Evolutionary conservation across 2,797 vertebrate species (phyloP), one percentile per base, ranked within the genome.

Genomic region (Mycteria americana): DNA sequence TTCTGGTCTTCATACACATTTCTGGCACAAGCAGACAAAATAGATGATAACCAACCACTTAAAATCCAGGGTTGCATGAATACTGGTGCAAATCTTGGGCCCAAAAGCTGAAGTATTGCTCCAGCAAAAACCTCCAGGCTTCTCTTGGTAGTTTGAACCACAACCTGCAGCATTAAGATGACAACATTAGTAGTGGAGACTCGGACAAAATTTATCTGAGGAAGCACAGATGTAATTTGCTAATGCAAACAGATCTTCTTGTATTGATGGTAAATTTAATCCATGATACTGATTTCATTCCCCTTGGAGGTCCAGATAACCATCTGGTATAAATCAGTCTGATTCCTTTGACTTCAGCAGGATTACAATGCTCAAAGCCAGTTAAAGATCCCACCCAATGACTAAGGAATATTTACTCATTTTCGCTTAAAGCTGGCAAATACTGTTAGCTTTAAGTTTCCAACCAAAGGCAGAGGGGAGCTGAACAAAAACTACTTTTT

Each of bases 341-440:
- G 76, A 79, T 77, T 75, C 62, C 25, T 89, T 78, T 81, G 46
- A 78, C 46, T 94, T 94, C 73, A 81, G 7, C 30, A 67, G 39
- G 50, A 65, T 75, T 91, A 76, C 59, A 91, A 65, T 9, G 43
- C 62, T 88, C 50, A 80, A 94, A 88, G 43, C 18, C 65, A 84
- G 72, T 77, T 57, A 77, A 68, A 75, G 65, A 86, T 88, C 62
- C 90, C 57, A 88, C 53, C 39, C 76, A 81, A 22, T 39, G 41
- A 18, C 64, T 75, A 81, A 72, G n/a, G 43, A 75, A 69, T 63
- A 79, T 53, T 73, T 82, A 28, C 23, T 24, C 19, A 56, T 88
- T 93, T 91, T 86, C 77, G 39, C n/a, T 88, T 89, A 63, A 88
- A 89, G 30, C 54, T 96, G 74, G 50, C 33, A 93, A 94, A 86